These are phyloP conservation scores for Psephotus haematonotus DNA, from an alignment of 2,113 vertebrate species.

Conservation along the genomic window DNA sequence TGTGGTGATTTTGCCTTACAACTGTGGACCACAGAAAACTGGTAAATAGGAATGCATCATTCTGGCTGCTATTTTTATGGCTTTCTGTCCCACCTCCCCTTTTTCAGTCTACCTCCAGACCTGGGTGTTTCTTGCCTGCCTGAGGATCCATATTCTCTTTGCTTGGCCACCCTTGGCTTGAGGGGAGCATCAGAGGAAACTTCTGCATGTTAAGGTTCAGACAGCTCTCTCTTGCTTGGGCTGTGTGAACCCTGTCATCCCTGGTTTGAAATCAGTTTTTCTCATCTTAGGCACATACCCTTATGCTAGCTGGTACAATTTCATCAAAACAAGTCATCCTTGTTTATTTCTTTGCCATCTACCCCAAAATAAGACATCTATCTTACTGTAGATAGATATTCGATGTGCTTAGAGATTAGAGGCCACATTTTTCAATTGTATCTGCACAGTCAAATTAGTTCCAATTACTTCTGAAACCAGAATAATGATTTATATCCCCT, in stretches of 20 bases:
- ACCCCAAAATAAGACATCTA: background rate
- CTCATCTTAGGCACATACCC: background rate
- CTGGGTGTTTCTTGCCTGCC: background rate
- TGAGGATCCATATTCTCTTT: background rate
- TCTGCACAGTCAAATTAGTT: background rate
- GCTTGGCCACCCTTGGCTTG: background rate
- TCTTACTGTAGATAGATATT: background rate
- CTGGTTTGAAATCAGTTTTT: background rate
- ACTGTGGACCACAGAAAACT: slow-evolving; percentile 5
- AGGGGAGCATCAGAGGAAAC: background rate
- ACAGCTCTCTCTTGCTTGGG: background rate
- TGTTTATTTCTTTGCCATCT: background rate
- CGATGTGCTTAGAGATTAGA: background rate
- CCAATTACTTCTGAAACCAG: background rate
- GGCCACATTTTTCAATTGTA: background rate
- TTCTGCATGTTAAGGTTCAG: background rate
- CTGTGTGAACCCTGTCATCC: background rate
- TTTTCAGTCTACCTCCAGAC: background rate
- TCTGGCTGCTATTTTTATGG: background rate
- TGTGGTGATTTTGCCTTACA: background rate
- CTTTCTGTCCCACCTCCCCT: background rate
- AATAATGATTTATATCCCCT: background rate
- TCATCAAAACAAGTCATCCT: background rate
- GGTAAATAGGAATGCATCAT: background rate
- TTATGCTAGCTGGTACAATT: background rate